Evolutionary conservation across 2,113 vertebrate genomes (phyloP), one percentile per base, ranked within the genome.

Genomic region (Nesogale talazaci): DNA sequence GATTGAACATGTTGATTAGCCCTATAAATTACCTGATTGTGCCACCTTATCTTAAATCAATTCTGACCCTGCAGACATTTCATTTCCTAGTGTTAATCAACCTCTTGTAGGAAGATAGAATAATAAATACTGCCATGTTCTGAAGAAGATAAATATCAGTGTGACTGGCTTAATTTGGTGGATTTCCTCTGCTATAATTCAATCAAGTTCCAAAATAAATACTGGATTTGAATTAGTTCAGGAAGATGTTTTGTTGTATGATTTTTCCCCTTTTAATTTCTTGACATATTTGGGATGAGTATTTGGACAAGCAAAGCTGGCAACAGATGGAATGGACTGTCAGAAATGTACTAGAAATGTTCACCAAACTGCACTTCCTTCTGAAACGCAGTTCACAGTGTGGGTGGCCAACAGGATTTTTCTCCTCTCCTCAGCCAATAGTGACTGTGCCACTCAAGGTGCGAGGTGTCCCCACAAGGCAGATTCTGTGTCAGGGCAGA

Each of bases 151-250:
- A 97, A 97, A 93, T 95, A 92, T 94, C 94, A 96, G 92, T 96
- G 92, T 97, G 95, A 83, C 94, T 95, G 93, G 83, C 96, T 97
- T 98, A 88, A 96, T 96, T 97, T 96, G 97, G 94, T 93, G 90
- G 91, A 85, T 97, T 98, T 98, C 96, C 97, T 97, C 94, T 84
- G 95, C 89, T 93, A 69, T 97, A 97, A 97, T 94, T 97, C 95
- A 97, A 95, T 97, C 96, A 93, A 97, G 96, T 98, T 97, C 95
- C 94, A 97, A 97, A 98, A 97, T 96, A 98, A 97, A 97, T 97
- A 96, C 87, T 95, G 86, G 94, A 96, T 91, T 97, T 95, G 83
- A 96, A 95, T 98, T 97, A 97, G 93, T 92, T 94, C 89, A 88
- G 83, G 94, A 94, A 86, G 91, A 61, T 97, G 89, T 90, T 93